Evolutionary conservation across 2,113 vertebrate genomes (phyloP).

Genomic region (Marcusenius ussheri): DNA sequence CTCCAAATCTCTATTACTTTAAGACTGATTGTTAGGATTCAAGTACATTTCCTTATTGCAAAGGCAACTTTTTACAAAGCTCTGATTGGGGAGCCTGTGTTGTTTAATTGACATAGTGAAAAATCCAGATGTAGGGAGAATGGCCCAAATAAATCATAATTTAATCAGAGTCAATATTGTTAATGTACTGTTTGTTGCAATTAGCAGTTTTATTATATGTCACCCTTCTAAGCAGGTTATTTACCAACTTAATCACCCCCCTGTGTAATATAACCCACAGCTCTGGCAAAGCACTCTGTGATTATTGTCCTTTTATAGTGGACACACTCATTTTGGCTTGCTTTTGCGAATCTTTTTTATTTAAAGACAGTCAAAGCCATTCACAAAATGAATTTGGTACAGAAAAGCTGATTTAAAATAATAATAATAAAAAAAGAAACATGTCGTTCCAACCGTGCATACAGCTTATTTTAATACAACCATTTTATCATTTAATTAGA

Average conservation of each 20-base stretch:
- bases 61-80: conserved; percentile 2
- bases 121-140: conserved; percentile 7
- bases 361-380: background rate
- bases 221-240: conserved; percentile 12
- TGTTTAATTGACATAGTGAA: background rate
- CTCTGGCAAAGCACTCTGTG: conserved; percentile 7
- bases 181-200: conserved; percentile 16
- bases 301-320: background rate
- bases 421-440: background rate
- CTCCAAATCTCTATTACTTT: background rate
- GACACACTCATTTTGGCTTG: background rate
- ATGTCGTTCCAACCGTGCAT: background rate
- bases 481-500: background rate
- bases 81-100: background rate
- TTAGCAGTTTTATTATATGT: conserved; percentile 14
- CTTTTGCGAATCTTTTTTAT: background rate
- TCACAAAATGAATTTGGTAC: background rate
- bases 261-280: background rate
- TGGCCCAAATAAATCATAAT: conserved; percentile 20
- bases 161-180: conserved; percentile 17
- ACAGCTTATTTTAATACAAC: background rate
- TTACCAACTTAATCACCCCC: conserved; percentile 14
- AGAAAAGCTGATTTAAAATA: background rate
- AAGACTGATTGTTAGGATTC: background rate
- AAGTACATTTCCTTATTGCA: background rate